Conservation (phyloP, 1,140 invertebrate genomes). For the Drosophila varians region DNA sequence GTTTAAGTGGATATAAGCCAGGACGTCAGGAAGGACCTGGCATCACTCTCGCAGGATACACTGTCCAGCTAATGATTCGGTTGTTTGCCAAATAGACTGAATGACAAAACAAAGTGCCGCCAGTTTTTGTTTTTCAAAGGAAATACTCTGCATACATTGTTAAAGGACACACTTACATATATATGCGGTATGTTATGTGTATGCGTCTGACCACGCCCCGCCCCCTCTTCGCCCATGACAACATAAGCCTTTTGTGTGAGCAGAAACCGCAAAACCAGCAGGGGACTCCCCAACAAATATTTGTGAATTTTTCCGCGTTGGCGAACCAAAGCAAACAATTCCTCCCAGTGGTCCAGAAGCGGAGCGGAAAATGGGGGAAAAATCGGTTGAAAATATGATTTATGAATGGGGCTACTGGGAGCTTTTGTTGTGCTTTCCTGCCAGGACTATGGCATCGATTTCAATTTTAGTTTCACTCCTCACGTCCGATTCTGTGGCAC, state of each 20-base stretch:
- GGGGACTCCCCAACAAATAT: slow-evolving; percentile 52
- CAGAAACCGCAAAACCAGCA: slow-evolving; percentile 20
- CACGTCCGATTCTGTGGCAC: slow-evolving; percentile 6
- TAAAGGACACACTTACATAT: too few species aligned
- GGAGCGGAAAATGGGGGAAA: slow-evolving; percentile 17
- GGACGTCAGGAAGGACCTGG: not conserved
- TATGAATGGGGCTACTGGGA: slow-evolving; percentile 51
- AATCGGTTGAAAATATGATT: slow-evolving; percentile 57
- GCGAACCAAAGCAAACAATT: slow-evolving; percentile 33
- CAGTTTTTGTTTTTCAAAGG: not conserved
- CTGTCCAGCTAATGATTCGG: slow-evolving; percentile 59
- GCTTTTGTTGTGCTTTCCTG: slow-evolving; percentile 8
- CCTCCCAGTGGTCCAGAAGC: slow-evolving; percentile 1
- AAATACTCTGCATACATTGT: slow-evolving; percentile 4
- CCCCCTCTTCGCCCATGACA: slow-evolving; percentile 27
- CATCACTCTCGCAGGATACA: not conserved
- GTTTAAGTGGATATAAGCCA: slow-evolving; percentile 50
- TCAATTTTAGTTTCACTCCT: slow-evolving; percentile 37
- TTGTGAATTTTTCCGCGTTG: slow-evolving; percentile 64
- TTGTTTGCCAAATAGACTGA: slow-evolving; percentile 61
- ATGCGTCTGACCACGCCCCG: slow-evolving; percentile 4
- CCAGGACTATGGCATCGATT: slow-evolving; percentile 60
- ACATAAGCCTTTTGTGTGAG: slow-evolving; percentile 57
- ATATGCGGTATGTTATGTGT: not conserved
- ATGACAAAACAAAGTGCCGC: slow-evolving; percentile 18